Base-by-base conservation (phyloP, 2,888 invertebrate species). In the Euzophera pinguis region DNA sequence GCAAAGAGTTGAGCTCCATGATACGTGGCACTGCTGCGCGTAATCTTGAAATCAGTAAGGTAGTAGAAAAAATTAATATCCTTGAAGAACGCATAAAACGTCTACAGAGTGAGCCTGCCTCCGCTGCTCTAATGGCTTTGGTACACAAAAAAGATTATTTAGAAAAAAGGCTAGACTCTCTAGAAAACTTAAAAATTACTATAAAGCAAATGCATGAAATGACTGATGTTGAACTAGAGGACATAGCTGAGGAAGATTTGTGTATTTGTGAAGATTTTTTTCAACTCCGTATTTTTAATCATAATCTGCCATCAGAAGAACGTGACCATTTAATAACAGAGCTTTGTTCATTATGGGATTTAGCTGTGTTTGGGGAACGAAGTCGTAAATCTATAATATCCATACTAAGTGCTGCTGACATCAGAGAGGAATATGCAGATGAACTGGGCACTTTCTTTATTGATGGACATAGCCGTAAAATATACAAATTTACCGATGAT, bases 251-350 rank as follows among this genome's bases (percentile, higher is more conserved):
- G 35, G 76, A 78, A 13, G 75, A 82, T 39, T 1, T 72, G 39
- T 88, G 88, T 58, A 17, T 57, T 10, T 88, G 88, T 68, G 70
- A 75, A 65, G 88, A 89, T 65, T 88, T 79, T 64, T 85, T 67
- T 64, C 77, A 80, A 48, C 60, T 85, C n/a, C 72, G 78, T 62
- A 82, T 90, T 57, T 90, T 90, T 57, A 88, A 88, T 60, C 84
- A 88, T 58, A 52, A 60, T 7, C 69, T 90, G 22, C 85, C 86
- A 13, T 22, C 60, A 13, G 73, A 73, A 57, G 75, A 81, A 53
- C 78, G 90, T 27, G 82, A 88, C 61, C 76, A 66, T 14, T 73
- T 90, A 53, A 70, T 88, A 4, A 83, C 87, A n/a, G 79, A 86
- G 57, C 62, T 89, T 45, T 89, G 90, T 58, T 70, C 67, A 60